These are phyloP conservation scores for Dryococelus australis DNA, from an alignment of 2,888 invertebrate species.

Conservation along the genomic window DNA sequence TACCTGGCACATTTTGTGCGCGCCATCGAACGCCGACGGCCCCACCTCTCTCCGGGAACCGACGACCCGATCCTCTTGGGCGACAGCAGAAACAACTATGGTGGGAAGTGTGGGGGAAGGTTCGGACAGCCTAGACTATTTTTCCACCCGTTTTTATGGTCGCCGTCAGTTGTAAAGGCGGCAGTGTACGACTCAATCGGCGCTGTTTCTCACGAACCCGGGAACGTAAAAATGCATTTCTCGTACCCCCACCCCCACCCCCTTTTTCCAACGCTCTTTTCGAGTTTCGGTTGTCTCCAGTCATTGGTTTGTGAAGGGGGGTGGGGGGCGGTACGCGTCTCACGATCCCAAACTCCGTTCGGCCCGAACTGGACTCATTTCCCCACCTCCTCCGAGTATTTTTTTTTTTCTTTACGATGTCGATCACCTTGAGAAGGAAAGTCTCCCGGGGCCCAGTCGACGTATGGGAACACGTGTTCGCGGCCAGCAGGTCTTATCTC, in stretches of 20 bases:
- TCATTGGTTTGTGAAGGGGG: not conserved
- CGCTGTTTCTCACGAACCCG: not conserved
- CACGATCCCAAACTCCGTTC: too few species aligned
- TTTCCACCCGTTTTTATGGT: not conserved
- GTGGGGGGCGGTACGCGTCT: too few species aligned
- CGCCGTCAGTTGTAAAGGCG: conserved; percentile 16
- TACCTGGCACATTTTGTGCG: too few species aligned
- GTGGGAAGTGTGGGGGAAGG: not conserved
- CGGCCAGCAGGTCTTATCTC: too few species aligned
- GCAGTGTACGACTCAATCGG: conserved; percentile 11
- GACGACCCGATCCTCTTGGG: not conserved
- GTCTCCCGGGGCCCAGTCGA: too few species aligned
- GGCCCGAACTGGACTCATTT: too few species aligned
- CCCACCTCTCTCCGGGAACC: not conserved
- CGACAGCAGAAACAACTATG: not conserved
- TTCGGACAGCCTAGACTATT: not conserved
- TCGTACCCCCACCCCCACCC: not conserved
- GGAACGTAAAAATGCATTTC: not conserved
- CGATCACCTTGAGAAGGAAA: too few species aligned
- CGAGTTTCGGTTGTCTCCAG: not conserved
- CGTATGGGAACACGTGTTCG: too few species aligned
- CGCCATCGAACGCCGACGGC: too few species aligned
- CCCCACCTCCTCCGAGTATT: too few species aligned
- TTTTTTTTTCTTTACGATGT: too few species aligned
- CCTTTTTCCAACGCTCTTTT: not conserved